Base-by-base conservation (phyloP, 2,113 vertebrate species). In the Sapayoa aenigma region DNA sequence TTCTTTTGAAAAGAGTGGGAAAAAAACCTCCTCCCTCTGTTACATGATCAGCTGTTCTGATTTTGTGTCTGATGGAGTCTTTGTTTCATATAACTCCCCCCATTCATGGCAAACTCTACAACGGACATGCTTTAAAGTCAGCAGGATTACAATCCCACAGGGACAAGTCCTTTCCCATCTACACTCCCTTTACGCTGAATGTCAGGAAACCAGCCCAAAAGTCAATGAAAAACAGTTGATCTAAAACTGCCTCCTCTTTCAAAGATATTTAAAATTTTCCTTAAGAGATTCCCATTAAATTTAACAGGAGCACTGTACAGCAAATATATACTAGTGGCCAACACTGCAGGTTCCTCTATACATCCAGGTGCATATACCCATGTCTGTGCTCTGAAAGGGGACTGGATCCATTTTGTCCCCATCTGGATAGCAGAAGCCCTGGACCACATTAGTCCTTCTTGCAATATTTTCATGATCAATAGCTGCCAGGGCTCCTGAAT, bases 301-400 rank as follows among this genome's bases (percentile, higher is more conserved):
- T 31, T 28, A 69, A 44, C 9, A 52, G 73, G 35, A 82, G 20
- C n/a, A 63, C 16, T 28, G 37, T 19, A 69, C 3, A n/a, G 21
- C 27, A 35, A 77, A 73, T 12, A 85, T 59, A 84, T 37, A 12
- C 11, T 47, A 55, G 66, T 14, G 44, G 44, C 17, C 73, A 84
- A 1, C 52, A 42, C 75, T 67, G 60, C 30, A 47, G 52, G 21
- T 9, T 60, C 39, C 25, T 31, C 14, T 42, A 11, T 39, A 35
- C 13, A 22, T 23, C 8, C n/a, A 59, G 42, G 30, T 6, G 23
- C 2, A 27, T 59, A 2, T 1, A 17, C 5, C 12, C 3, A 1
- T 6, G 0, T 31, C 28, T 62, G 35, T 31, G 28, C 49, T 87
- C 52, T 9, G 27, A 4, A 0, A 65, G 44, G 25, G 4, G 8